Conservation (phyloP, 2,113 vertebrate genomes). For the Piaya cayana region DNA sequence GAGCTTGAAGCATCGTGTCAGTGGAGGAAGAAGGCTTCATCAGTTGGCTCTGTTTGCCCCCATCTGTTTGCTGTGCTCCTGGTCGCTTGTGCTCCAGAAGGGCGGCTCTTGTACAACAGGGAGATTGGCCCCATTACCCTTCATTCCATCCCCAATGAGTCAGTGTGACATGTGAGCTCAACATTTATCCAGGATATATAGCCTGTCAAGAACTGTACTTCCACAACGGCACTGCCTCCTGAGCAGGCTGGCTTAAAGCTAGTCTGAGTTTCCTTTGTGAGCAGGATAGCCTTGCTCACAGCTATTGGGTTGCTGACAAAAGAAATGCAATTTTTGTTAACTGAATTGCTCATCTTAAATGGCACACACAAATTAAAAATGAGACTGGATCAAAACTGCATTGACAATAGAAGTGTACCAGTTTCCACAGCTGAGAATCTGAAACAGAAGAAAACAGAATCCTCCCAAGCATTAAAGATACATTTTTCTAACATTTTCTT, state of each 20-base stretch:
- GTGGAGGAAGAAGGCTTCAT: no score
- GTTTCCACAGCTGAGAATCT: neutral
- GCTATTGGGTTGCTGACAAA: neutral
- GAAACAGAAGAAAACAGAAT: neutral
- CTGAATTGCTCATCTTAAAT: neutral
- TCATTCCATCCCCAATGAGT: no score
- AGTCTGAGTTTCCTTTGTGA: neutral
- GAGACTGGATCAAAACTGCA: neutral
- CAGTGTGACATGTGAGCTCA: no score
- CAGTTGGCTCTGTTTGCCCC: no score
- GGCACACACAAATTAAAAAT: neutral
- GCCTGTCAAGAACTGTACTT: neutral
- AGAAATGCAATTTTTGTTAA: neutral
- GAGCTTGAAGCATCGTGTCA: no score
- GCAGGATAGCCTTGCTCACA: neutral
- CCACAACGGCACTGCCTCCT: neutral
- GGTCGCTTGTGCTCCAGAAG: no score
- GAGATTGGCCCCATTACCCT: no score
- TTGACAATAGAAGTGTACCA: neutral
- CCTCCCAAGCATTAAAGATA: slow-evolving; percentile 11
- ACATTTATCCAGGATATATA: neutral
- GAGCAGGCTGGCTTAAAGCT: neutral
- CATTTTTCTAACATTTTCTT: slow-evolving; percentile 26
- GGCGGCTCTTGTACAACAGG: no score
- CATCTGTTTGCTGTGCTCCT: no score